These are phyloP conservation scores for Dolichallabes microphthalmus DNA, from an alignment of 2,113 vertebrate genomes.

Conservation along the genomic window DNA sequence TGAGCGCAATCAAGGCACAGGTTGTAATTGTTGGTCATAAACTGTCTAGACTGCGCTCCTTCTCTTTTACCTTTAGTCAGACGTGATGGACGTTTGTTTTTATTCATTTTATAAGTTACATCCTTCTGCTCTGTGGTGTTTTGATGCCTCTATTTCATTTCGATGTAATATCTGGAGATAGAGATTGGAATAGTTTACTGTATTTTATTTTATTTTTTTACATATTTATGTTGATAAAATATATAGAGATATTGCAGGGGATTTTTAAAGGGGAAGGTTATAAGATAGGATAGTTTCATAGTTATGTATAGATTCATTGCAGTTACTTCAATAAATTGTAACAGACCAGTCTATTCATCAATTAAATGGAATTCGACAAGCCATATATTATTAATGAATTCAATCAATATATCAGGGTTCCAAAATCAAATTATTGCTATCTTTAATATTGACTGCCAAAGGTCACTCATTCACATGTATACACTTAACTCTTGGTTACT, in stretches of 20 bases:
- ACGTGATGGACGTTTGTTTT: slow-evolving; percentile 75
- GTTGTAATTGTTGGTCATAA: slow-evolving; percentile 97
- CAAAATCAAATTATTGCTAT: neutral
- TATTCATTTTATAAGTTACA: slow-evolving; percentile 86
- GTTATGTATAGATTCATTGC: neutral
- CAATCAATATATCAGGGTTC: slow-evolving; percentile 12
- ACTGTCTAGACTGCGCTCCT: slow-evolving; percentile 99
- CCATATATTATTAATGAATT: neutral
- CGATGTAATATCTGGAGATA: neutral
- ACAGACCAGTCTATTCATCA: neutral
- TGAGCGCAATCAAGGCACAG: slow-evolving; percentile 85
- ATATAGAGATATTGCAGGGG: neutral
- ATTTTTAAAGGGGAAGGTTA: neutral
- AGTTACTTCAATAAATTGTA: neutral
- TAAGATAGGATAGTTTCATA: no score
- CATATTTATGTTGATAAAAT: neutral
- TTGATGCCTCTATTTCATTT: slow-evolving; percentile 49
- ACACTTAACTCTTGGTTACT: neutral
- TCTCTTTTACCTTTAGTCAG: slow-evolving; percentile 75
- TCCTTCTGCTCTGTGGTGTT: slow-evolving; percentile 62
- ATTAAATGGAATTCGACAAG: neutral
- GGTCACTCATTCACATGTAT: neutral
- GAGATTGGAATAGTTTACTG: neutral
- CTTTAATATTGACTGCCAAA: neutral
- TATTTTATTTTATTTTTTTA: neutral